phyloP scores from a whole-genome alignment of 2,888 invertebrate genomes.

The Leptothorax acervorum region DNA sequence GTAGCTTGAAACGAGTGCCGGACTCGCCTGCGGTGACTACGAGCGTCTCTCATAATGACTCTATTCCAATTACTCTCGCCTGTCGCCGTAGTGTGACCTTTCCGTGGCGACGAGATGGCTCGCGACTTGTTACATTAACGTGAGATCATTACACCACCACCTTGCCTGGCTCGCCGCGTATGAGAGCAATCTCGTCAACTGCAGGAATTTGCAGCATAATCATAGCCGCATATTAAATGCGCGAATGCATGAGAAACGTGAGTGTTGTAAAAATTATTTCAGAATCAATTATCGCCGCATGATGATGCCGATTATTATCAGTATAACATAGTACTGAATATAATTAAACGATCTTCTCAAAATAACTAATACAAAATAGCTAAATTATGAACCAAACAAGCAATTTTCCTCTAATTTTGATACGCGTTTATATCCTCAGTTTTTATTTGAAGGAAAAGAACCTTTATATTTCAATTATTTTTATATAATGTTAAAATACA shows the following conservation, averaged over 20 bases:
- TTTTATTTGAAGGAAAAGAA: neutral
- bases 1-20: neutral
- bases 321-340: neutral
- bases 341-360: neutral
- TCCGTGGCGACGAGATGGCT: constrained; percentile 32
- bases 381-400: neutral
- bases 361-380: neutral
- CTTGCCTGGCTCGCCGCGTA: neutral
- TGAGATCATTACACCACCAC: constrained; percentile 20
- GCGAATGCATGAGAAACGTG: neutral
- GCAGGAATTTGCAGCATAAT: constrained; percentile 29
- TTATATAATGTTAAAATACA: neutral
- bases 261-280: constrained; percentile 9
- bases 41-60: constrained; percentile 61
- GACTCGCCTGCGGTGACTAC: constrained; percentile 28
- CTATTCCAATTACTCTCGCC: constrained; percentile 67
- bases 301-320: constrained; percentile 6
- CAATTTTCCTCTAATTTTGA: neutral
- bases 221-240: neutral
- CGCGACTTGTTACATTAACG: constrained; percentile 60
- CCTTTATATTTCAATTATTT: neutral
- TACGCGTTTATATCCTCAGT: neutral
- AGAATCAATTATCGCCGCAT: constrained; percentile 21
- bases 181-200: constrained; percentile 27
- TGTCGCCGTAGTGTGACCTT: constrained; percentile 59